Conservation (phyloP, 2,113 vertebrate species). For the Spea multiplicata region DNA sequence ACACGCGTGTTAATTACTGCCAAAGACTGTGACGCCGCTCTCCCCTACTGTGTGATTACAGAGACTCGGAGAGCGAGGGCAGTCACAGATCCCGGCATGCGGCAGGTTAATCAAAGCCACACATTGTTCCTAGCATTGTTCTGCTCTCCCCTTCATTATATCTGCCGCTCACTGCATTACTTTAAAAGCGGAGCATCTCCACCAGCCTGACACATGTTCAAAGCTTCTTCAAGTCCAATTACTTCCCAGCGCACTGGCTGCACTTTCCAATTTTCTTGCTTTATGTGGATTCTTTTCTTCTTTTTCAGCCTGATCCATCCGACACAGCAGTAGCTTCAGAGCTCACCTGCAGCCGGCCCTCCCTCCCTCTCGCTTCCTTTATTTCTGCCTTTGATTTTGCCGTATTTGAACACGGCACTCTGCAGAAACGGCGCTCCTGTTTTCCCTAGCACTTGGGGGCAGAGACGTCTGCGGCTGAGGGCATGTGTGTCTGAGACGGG, state of each 20-base stretch:
- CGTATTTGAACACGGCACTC: conserved; percentile 26
- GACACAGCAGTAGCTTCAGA: conserved; percentile 44
- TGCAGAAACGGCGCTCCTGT: conserved; percentile 21
- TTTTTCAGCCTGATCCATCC: conserved; percentile 57
- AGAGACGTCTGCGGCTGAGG: not conserved
- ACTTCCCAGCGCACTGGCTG: conserved; percentile 66
- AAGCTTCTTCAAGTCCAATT: conserved; percentile 76
- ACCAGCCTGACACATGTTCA: conserved; percentile 68
- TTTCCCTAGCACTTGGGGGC: not conserved
- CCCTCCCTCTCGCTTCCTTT: conserved; percentile 1
- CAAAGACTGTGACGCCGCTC: not conserved
- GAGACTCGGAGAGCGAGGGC: conserved; percentile 21
- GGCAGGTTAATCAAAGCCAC: conserved; percentile 70
- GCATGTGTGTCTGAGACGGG: not conserved
- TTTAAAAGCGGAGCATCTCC: conserved; percentile 65
- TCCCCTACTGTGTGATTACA: conserved; percentile 28
- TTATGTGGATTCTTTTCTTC: conserved; percentile 55
- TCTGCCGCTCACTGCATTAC: conserved; percentile 60
- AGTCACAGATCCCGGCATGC: conserved; percentile 51
- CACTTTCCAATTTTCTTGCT: conserved; percentile 64
- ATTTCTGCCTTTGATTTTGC: conserved; percentile 31
- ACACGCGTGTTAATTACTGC: conserved; percentile 28
- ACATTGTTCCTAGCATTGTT: conserved; percentile 58
- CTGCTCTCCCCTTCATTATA: conserved; percentile 72
- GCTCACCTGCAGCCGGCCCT: conserved; percentile 39